Evolutionary conservation across 2,797 vertebrate genomes (phyloP).

Genomic region (Pseudotriccus pelzelni): DNA sequence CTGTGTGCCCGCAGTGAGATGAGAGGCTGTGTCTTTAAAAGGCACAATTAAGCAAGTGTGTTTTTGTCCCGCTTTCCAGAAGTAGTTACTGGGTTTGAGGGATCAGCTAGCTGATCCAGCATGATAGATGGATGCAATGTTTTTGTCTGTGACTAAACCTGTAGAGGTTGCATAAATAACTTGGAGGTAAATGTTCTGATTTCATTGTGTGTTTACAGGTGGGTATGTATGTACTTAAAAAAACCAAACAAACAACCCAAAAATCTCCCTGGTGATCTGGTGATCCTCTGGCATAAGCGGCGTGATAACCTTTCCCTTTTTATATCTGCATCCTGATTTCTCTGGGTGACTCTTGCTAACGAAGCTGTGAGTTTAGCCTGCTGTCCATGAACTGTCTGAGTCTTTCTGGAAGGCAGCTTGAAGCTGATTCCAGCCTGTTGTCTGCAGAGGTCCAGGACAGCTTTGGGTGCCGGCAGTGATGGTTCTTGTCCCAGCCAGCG

Average conservation of each 20-base stretch:
- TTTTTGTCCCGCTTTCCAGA: not conserved
- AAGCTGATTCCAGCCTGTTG: not conserved
- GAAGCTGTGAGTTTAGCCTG: not conserved
- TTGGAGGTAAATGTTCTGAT: not conserved
- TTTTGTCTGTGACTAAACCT: constrained; percentile 40
- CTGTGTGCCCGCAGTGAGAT: not conserved
- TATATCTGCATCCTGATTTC: not conserved
- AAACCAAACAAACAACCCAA: not conserved
- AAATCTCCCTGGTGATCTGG: not conserved
- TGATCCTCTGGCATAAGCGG: not conserved
- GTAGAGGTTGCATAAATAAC: not conserved
- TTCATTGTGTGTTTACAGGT: not conserved
- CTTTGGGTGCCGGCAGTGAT: not conserved
- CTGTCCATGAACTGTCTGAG: not conserved
- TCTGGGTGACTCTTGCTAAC: not conserved
- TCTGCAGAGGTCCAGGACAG: not conserved
- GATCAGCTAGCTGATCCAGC: not conserved
- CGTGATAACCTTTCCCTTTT: not conserved
- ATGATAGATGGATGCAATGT: constrained; percentile 24
- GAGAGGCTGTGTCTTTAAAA: not conserved
- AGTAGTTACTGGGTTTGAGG: not conserved
- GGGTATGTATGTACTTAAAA: not conserved
- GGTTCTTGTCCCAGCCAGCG: not conserved
- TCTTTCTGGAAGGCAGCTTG: not conserved
- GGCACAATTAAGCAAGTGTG: not conserved